Evolutionary conservation across 1,140 invertebrate species (phyloP).

Genomic region (Ostrea denselamellosa): DNA sequence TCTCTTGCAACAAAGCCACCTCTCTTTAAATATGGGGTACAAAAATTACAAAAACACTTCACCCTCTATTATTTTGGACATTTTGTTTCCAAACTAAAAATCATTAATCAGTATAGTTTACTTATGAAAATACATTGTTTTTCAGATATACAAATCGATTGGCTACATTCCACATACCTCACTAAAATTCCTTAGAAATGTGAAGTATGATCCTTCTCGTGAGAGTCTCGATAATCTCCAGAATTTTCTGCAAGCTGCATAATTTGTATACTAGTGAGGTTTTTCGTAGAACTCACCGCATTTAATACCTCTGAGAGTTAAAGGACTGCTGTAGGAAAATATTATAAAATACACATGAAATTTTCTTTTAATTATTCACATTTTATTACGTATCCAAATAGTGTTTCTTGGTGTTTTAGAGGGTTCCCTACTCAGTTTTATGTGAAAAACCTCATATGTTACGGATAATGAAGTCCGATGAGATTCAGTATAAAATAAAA

Average conservation of each 20-base stretch:
- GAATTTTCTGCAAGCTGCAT: background rate
- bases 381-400: conserved; percentile 1
- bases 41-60: too few relatives aligned
- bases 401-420: conserved; percentile 24
- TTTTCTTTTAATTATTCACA: conserved; percentile 28
- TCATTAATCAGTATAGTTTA: too few relatives aligned
- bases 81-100: too few relatives aligned
- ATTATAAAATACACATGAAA: background rate
- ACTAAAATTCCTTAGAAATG: background rate
- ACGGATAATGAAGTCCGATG: conserved; percentile 32
- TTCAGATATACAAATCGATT: background rate
- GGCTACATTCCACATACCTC: background rate
- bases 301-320: conserved; percentile 2
- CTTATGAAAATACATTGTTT: background rate
- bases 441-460: conserved; percentile 35
- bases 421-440: conserved; percentile 1
- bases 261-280: background rate
- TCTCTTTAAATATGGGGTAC: background rate
- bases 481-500: conserved; percentile 15
- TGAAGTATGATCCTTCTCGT: background rate
- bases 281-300: background rate
- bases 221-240: background rate
- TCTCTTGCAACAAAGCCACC: background rate
- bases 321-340: conserved; percentile 14
- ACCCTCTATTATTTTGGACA: too few relatives aligned